Evolutionary conservation across 2,888 invertebrate species (phyloP).

Genomic region (Tortrix viridana): DNA sequence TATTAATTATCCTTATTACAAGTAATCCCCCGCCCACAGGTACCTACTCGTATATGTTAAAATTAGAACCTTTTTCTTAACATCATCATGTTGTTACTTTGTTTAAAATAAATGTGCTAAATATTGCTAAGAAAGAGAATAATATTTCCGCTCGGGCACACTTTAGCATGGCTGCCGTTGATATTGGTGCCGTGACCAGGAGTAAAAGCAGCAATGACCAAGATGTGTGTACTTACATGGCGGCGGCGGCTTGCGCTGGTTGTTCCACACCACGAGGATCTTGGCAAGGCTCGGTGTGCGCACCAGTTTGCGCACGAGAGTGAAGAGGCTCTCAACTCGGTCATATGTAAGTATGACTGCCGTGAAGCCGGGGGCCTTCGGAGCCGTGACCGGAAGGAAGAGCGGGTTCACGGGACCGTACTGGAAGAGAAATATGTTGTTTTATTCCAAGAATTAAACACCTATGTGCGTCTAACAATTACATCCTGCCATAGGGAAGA

Average conservation of each 20-base stretch:
- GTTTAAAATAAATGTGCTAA: too few species aligned
- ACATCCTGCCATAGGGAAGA: too few species aligned
- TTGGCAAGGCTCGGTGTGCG: conserved; percentile 95
- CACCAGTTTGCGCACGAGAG: conserved; percentile 92
- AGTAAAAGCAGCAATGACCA: neutral
- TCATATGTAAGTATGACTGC: conserved; percentile 98
- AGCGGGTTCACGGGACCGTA: conserved; percentile 88
- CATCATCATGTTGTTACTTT: too few species aligned
- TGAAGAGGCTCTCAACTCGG: conserved; percentile 93
- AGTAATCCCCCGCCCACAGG: too few species aligned
- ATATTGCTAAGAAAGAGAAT: too few species aligned
- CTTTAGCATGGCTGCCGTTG: too few species aligned
- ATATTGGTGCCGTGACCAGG: neutral
- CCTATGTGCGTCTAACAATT: too few species aligned
- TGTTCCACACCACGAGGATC: conserved; percentile 98
- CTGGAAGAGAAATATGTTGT: conserved; percentile 55
- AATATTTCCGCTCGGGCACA: too few species aligned
- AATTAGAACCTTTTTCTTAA: too few species aligned
- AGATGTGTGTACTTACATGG: conserved; percentile 86
- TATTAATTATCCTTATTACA: too few species aligned
- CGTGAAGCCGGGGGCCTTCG: conserved; percentile 95
- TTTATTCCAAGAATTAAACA: neutral
- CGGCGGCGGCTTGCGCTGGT: conserved; percentile 95
- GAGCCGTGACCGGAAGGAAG: conserved; percentile 93
- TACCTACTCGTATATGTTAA: too few species aligned